Percentiles rank a stretch among this genome's conserved stretches.
phyloP scores from a whole-genome alignment of 2,113 vertebrate species.

The Sphaerodactylus townsendi region DNA sequence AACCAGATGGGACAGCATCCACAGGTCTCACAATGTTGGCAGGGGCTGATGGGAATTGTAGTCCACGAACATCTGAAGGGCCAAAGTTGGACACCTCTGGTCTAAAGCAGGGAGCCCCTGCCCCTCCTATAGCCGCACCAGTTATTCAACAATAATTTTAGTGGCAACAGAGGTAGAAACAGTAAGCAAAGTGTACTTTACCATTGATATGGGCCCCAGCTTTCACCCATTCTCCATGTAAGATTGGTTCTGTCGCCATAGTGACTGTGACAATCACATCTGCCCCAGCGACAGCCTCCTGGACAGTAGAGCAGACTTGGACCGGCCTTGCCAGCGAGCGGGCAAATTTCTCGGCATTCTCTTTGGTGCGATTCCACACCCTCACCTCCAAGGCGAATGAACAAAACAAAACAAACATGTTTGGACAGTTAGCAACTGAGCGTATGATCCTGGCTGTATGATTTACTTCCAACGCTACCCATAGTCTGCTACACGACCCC shows the following conservation, averaged over 20 bases:
- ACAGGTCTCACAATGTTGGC: no score
- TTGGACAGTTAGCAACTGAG: no score
- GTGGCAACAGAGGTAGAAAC: not conserved
- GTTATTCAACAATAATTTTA: no score
- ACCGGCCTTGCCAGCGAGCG: slow-evolving; percentile 70
- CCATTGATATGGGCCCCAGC: slow-evolving; percentile 93
- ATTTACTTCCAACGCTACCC: no score
- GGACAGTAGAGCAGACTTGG: slow-evolving; percentile 76
- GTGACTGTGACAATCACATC: slow-evolving; percentile 94
- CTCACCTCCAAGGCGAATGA: slow-evolving; percentile 76
- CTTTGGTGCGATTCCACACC: slow-evolving; percentile 84
- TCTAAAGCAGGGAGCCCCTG: no score
- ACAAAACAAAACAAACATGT: not conserved
- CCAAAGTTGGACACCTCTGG: no score
- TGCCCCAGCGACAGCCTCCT: slow-evolving; percentile 86
- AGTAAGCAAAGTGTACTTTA: slow-evolving; percentile 14
- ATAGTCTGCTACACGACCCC: no score
- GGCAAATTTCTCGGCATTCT: slow-evolving; percentile 77
- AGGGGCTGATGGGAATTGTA: no score
- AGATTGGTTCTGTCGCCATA: slow-evolving; percentile 82
- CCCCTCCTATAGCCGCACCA: no score
- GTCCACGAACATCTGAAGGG: no score
- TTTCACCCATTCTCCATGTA: slow-evolving; percentile 92
- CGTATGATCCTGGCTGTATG: not conserved
- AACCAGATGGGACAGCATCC: no score